phyloP scores from a whole-genome alignment of 2,888 invertebrate genomes.

The Sialis fuliginosa region DNA sequence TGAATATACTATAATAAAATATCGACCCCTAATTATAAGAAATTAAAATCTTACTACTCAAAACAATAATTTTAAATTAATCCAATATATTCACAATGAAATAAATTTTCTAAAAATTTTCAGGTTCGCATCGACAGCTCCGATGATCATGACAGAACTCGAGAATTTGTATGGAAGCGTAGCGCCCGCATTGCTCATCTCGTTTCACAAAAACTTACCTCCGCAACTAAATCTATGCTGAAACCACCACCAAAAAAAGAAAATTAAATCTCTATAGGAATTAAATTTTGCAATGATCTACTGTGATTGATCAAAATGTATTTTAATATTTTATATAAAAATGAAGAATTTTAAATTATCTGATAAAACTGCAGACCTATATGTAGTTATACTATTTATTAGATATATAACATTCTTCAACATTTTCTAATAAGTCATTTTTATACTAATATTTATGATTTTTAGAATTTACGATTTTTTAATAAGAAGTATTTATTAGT shows the following conservation, averaged over 20 bases:
- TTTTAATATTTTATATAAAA: conserved; percentile 2
- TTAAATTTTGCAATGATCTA: not conserved
- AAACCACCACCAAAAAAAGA: conserved; percentile 27
- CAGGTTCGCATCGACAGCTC: conserved; percentile 70
- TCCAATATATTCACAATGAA: not conserved
- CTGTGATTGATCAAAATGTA: not conserved
- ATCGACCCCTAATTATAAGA: not conserved
- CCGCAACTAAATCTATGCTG: conserved; percentile 39
- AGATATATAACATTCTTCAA: too few species aligned
- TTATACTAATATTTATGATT: not conserved
- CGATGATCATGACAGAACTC: conserved; percentile 66
- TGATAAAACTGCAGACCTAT: not conserved
- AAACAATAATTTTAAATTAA: not conserved
- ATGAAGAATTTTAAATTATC: not conserved
- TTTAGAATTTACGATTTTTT: not conserved
- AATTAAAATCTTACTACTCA: not conserved
- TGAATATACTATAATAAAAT: not conserved
- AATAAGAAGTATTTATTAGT: too few species aligned
- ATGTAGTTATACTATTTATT: too few species aligned
- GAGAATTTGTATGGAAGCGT: conserved; percentile 68
- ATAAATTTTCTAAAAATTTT: conserved; percentile 11
- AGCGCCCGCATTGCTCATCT: conserved; percentile 71
- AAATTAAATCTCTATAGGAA: not conserved
- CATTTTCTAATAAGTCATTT: not conserved
- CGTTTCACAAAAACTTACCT: conserved; percentile 60